Evolutionary conservation across 2,113 vertebrate species (phyloP).

Genomic region (Opisthocomus hoazin): DNA sequence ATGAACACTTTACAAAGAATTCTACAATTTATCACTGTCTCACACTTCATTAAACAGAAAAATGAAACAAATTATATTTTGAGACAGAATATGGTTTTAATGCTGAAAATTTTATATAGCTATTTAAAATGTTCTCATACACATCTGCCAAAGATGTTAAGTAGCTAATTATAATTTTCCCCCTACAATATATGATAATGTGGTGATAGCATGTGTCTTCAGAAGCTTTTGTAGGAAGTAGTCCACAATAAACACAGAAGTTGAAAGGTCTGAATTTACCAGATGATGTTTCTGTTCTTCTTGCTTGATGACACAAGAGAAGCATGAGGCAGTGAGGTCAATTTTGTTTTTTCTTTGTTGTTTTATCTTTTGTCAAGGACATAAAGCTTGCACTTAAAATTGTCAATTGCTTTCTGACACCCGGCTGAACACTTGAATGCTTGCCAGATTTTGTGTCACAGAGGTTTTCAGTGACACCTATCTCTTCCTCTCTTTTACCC

Average conservation of each 20-base stretch:
- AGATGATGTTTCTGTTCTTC: neutral
- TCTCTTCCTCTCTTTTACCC: neutral
- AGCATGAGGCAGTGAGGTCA: neutral
- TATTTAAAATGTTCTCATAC: constrained; percentile 9
- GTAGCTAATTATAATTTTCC: constrained; percentile 23
- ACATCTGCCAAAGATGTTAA: constrained; percentile 42
- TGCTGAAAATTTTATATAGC: constrained; percentile 8
- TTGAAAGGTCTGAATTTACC: neutral
- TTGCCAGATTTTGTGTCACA: neutral
- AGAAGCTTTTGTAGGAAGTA: neutral
- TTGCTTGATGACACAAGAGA: neutral
- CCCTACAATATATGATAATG: neutral
- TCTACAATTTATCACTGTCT: constrained; percentile 41
- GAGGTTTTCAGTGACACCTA: neutral
- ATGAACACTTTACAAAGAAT: constrained; percentile 28
- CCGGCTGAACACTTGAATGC: neutral
- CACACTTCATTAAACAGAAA: constrained; percentile 59
- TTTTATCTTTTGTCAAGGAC: neutral
- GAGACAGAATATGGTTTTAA: constrained; percentile 34
- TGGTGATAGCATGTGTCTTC: neutral
- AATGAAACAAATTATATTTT: constrained; percentile 54
- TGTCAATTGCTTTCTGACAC: neutral
- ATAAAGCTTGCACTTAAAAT: neutral
- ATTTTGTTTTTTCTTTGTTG: neutral
- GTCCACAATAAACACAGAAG: neutral